Evolutionary conservation across 92 coral and sea anemone genomes (phyloP).

Genomic region (Phenganax subtilis): DNA sequence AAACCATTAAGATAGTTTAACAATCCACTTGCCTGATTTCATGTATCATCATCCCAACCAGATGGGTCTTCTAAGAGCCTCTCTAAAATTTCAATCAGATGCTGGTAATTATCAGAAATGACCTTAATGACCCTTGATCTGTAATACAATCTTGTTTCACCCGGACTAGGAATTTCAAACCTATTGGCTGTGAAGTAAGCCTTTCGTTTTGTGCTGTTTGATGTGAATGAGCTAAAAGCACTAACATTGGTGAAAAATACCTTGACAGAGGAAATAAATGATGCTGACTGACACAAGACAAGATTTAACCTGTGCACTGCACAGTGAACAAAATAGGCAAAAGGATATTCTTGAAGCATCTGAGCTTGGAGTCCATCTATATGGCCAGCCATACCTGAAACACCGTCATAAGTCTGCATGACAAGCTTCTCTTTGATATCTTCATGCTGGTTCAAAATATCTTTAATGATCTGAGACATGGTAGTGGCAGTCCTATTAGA

Average conservation of each 20-base stretch:
- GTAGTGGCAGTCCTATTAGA: neutral
- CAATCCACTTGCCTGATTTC: neutral
- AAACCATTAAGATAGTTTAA: neutral
- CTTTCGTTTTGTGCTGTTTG: neutral
- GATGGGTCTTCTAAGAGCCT: neutral
- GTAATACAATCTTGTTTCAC: constrained; percentile 2
- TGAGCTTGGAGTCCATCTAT: no score
- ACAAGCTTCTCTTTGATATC: no score
- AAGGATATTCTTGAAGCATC: no score
- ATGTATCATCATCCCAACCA: neutral
- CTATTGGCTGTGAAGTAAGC: neutral
- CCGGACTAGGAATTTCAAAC: neutral
- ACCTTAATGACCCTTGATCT: neutral
- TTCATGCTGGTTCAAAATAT: no score
- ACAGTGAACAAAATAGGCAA: no score
- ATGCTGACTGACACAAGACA: no score
- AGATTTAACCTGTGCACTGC: no score
- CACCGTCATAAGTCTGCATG: no score
- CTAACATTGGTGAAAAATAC: no score
- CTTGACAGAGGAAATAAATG: no score
- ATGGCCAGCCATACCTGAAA: no score
- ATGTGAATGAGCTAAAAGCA: no score
- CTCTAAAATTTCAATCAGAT: neutral
- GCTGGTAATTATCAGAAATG: neutral
- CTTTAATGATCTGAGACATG: neutral